Conservation (phyloP, 2,797 vertebrate species). For the Gadopsis bispinosus region DNA sequence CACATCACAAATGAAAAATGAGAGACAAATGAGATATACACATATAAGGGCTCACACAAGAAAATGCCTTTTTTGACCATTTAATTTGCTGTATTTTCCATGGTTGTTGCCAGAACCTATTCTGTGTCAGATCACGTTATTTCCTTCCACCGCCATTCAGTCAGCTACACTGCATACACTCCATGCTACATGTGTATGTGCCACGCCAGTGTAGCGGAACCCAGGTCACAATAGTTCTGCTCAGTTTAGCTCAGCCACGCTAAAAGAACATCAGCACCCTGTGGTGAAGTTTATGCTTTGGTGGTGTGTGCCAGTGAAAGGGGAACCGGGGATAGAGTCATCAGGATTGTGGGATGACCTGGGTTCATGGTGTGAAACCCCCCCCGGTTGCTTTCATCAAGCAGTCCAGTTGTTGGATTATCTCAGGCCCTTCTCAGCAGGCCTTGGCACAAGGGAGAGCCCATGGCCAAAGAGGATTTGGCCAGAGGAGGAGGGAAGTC, state of each 20-base stretch:
- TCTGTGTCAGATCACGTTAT: slow-evolving; percentile 41
- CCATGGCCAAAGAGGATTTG: slow-evolving; percentile 75
- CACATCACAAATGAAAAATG: slow-evolving; percentile 65
- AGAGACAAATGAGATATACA: slow-evolving; percentile 73
- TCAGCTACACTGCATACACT: not conserved
- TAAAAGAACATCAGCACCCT: slow-evolving; percentile 61
- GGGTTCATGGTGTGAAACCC: slow-evolving; percentile 64
- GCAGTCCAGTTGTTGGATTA: slow-evolving; percentile 83
- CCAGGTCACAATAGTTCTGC: slow-evolving; percentile 48
- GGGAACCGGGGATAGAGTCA: slow-evolving; percentile 77
- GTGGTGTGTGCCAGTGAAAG: slow-evolving; percentile 69
- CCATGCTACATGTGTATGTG: not conserved
- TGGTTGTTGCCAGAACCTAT: slow-evolving; percentile 31
- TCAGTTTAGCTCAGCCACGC: slow-evolving; percentile 49
- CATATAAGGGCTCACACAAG: slow-evolving; percentile 31
- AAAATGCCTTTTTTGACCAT: not conserved
- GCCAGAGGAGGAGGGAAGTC: slow-evolving; percentile 65
- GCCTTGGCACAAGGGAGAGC: slow-evolving; percentile 73
- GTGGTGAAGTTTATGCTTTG: slow-evolving; percentile 59
- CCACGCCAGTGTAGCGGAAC: slow-evolving; percentile 18
- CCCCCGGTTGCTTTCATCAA: slow-evolving; percentile 80
- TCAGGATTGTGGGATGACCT: slow-evolving; percentile 71
- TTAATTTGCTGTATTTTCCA: slow-evolving; percentile 47
- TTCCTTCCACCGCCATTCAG: slow-evolving; percentile 32
- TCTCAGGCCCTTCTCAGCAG: slow-evolving; percentile 80